phyloP scores from a whole-genome alignment of 92 coral and sea anemone genomes.

The Epizoanthus stellaris region DNA sequence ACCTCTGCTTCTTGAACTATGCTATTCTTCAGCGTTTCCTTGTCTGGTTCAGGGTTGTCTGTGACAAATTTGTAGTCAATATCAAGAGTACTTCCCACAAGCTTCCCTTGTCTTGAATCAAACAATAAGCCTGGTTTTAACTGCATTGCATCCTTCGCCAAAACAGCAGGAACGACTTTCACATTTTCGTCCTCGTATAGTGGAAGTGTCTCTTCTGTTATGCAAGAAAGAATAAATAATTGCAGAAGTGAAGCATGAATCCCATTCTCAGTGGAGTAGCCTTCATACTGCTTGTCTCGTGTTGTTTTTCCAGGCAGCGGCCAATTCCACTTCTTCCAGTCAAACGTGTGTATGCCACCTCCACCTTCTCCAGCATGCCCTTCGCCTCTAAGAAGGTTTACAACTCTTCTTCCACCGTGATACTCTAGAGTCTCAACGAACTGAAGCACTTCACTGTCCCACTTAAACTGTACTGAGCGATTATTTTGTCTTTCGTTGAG shows the following conservation, averaged over 20 bases:
- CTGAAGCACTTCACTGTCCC: conserved; percentile 55
- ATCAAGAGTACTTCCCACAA: conserved; percentile 39
- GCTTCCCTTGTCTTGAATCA: conserved; percentile 36
- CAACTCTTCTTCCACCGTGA: conserved; percentile 44
- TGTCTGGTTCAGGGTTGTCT: conserved; percentile 45
- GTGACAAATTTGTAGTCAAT: conserved; percentile 25
- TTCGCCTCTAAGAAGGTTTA: conserved; percentile 45
- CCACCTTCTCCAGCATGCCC: conserved; percentile 25
- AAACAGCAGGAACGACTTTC: conserved; percentile 23
- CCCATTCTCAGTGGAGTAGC: conserved; percentile 46
- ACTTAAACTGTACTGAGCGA: conserved; percentile 45
- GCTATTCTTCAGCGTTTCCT: conserved; percentile 31
- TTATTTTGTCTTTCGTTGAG: conserved; percentile 19
- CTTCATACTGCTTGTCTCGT: conserved; percentile 26
- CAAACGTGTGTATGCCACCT: conserved; percentile 52
- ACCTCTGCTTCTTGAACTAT: conserved; percentile 37
- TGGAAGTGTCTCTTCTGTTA: too few species aligned
- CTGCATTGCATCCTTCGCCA: conserved; percentile 41
- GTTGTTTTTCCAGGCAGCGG: conserved; percentile 52
- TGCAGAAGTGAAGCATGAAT: conserved; percentile 35
- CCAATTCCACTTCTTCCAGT: conserved; percentile 69
- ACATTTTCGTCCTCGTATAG: conserved; percentile 38
- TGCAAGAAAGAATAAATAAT: too few species aligned
- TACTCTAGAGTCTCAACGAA: conserved; percentile 54
- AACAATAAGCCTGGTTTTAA: conserved; percentile 43